Evolutionary conservation across 35 echinoderm and acorn worm genomes (phyloP), one percentile per base, ranked within the genome.

Genomic region (Ptychodera flava): DNA sequence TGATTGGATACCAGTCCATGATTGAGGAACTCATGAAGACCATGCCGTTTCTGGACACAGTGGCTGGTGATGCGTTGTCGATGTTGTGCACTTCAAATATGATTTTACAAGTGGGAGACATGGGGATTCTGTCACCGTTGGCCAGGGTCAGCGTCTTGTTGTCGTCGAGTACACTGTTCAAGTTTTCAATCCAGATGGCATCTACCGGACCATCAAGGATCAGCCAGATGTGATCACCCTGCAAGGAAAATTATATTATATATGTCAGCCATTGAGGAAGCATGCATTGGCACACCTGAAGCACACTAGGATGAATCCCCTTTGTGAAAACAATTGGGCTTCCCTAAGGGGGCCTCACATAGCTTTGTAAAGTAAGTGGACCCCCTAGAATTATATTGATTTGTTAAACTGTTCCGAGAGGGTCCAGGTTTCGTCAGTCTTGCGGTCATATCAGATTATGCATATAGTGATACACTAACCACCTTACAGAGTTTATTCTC

Each of bases 141-240:
- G 95, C 95, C 16, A 97, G 92, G 52, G 95, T 97, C 33, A 97
- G 82, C 12, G 95, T 97, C 78, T 93, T 97, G 90, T 97, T 97
- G 90, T 97, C 95, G 77, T 97, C 95, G 22, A 97, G 86, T 16
- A 97, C 95, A 80, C 89, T 91, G 92, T 97, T 97, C 30, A 97
- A 92, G 81, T 97, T 97, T 82, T 97, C 95, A 37, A 97, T 97
- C 95, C 92, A 97, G 92, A 97, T 97, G 34, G 95, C 95, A 82
- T 97, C 95, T 28, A 97, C 95, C 1, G 95, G 95, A 28, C 95
- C 95, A 91, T 97, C 95, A n/a, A 97, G 84, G 0, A 97, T 90
- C 36, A 97, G 93, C 95, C 95, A 97, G 78, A 97, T 92, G 88
- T 93, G 92, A 79, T 97, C 95, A 80, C 92, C 90, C 95, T 97